Conservation (phyloP, 1,140 invertebrate species). For the Odontomachus brunneus region DNA sequence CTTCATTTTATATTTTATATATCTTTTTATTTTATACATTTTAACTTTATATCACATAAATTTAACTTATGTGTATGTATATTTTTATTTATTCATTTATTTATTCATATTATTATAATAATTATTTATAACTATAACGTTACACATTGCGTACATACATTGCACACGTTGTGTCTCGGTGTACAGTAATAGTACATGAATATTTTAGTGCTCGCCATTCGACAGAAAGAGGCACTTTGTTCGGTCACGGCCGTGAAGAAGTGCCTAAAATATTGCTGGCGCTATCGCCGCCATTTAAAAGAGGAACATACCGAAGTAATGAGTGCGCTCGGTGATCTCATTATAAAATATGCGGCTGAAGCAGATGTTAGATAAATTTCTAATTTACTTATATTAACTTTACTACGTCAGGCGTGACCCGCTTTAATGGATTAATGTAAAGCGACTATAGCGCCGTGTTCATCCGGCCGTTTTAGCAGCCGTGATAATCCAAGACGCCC, state of each 20-base stretch:
- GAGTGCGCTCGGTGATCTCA: conserved; percentile 49
- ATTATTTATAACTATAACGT: no score
- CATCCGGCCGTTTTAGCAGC: conserved; percentile 38
- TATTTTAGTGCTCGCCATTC: conserved; percentile 18
- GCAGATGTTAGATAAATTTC: conserved; percentile 65
- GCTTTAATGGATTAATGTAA: conserved; percentile 64
- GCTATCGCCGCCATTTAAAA: conserved; percentile 27
- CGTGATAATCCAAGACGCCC: conserved; percentile 36
- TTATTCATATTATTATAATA: no score
- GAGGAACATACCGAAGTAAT: conserved; percentile 35
- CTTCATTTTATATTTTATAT: no score
- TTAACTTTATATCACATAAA: no score
- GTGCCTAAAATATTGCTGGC: conserved; percentile 41
- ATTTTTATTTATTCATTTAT: no score
- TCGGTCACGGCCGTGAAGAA: conserved; percentile 1
- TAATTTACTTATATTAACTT: conserved; percentile 67
- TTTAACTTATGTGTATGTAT: no score
- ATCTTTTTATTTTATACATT: no score
- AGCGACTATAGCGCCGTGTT: conserved; percentile 47
- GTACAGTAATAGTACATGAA: not conserved
- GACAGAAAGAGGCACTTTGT: conserved; percentile 32
- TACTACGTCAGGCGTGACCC: conserved; percentile 43
- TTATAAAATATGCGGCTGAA: conserved; percentile 44
- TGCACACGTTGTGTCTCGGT: no score
- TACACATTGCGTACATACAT: no score